These are phyloP conservation scores for Lindbergichthys nudifrons DNA, from an alignment of 2,797 vertebrate genomes.

Conservation along the genomic window DNA sequence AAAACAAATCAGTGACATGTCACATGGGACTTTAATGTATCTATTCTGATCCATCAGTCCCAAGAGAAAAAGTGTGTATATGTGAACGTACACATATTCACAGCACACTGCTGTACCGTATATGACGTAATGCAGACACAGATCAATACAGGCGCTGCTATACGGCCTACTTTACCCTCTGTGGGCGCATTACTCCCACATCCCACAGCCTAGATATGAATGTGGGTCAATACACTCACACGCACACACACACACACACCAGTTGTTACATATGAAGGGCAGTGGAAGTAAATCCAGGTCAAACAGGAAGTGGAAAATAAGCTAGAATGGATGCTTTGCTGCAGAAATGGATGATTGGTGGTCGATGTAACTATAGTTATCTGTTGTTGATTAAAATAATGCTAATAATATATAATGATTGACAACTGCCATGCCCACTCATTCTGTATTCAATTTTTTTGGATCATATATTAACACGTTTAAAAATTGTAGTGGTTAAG, in stretches of 20 bases:
- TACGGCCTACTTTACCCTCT: constrained; percentile 55
- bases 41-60: neutral
- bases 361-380: constrained; percentile 12
- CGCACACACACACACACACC: constrained; percentile 12
- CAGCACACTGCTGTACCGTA: constrained; percentile 23
- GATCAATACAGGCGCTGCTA: constrained; percentile 63
- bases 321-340: neutral
- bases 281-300: constrained; percentile 55
- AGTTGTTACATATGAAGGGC: constrained; percentile 54
- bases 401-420: neutral
- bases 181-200: constrained; percentile 50
- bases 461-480: too few species aligned
- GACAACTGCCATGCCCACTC: neutral
- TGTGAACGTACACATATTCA: neutral
- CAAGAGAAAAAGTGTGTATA: neutral
- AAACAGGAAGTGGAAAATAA: constrained; percentile 42
- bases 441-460: too few species aligned
- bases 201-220: constrained; percentile 59
- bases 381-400: neutral
- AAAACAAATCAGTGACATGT: neutral
- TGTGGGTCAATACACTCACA: constrained; percentile 70
- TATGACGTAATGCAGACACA: constrained; percentile 45
- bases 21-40: neutral
- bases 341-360: neutral
- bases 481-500: neutral